Evolutionary conservation across 2,113 vertebrate species (phyloP), one percentile per base, ranked within the genome.

Genomic region (Mustela nigripes): DNA sequence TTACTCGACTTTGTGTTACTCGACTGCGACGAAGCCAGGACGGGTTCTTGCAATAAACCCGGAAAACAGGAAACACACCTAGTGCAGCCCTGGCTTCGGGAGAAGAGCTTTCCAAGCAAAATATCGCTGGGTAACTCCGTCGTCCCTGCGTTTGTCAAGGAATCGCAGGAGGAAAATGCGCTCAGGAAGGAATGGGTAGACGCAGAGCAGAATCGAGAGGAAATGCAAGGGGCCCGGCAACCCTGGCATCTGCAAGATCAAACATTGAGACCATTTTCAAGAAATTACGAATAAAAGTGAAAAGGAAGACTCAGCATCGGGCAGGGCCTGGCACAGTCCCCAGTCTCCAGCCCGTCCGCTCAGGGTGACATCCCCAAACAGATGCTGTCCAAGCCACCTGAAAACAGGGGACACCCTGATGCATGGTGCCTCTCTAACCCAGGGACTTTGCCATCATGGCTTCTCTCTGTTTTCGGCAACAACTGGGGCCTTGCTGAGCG

Each of bases 381-480:
- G n/a, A 58, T 1, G 7, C 50, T 9, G 2, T 22, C 60, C 56
- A 26, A 8, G 48, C 69, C 0, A 0, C 15, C 2, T 14, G 15
- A 11, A 7, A 67, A 16, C 63, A 33, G 31, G 63, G 63, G 45
- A 42, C 6, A 0, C 79, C 48, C 82, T 26, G 63, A 19, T 9
- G 7, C 7, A 28, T 9, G 65, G 80, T 1, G 6, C 63, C 74
- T 80, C 11, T n/a, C 48, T 16, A 45, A 12, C 10, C 22, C 21
- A 9, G 42, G 65, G 16, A 9, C 9, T 58, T 90, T 86, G 94
- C 86, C 53, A 1, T 10, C 31, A 1, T 1, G 26, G 60, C 81
- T 97, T 87, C 96, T 95, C 91, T 98, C 60, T 86, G 94, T 95
- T 92, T 83, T 71, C 87, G 48, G 87, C 14, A 12, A 39, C 14